Conservation (phyloP, 1,140 invertebrate genomes). For the Leptinotarsa lineolata region DNA sequence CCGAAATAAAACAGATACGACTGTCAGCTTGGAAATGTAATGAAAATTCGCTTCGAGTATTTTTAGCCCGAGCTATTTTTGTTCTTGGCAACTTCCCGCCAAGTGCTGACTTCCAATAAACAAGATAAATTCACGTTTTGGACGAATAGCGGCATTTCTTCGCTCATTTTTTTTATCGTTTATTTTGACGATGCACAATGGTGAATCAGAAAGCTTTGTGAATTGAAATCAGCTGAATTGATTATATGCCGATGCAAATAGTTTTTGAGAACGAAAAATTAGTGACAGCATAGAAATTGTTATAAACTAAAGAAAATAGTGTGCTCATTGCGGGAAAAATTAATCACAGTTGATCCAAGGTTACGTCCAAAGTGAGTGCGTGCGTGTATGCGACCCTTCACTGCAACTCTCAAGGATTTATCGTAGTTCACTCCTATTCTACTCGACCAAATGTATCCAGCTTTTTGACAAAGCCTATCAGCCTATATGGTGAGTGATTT, state of each 20-base stretch:
- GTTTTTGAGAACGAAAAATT: too few relatives aligned
- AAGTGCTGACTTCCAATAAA: conserved; percentile 17
- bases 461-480: too few relatives aligned
- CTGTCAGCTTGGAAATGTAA: conserved; percentile 5
- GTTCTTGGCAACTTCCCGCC: conserved; percentile 10
- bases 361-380: too few relatives aligned
- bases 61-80: conserved; percentile 14
- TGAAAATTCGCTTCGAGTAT: neutral
- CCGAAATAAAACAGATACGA: conserved; percentile 25
- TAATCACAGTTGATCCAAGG: too few relatives aligned
- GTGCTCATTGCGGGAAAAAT: too few relatives aligned
- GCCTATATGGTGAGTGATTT: too few relatives aligned
- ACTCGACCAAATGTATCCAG: too few relatives aligned
- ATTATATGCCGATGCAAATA: neutral
- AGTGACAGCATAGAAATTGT: too few relatives aligned
- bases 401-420: too few relatives aligned
- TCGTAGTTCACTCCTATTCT: too few relatives aligned
- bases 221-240: neutral
- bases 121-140: conserved; percentile 11
- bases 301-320: too few relatives aligned
- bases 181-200: neutral
- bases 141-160: neutral
- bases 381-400: too few relatives aligned
- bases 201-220: conserved; percentile 1
- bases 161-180: conserved; percentile 8